Percentiles rank a stretch among this genome's conserved stretches.
Evolutionary conservation across 2,888 invertebrate species (phyloP).

Genomic region (Hydroisotoma schaefferi): DNA sequence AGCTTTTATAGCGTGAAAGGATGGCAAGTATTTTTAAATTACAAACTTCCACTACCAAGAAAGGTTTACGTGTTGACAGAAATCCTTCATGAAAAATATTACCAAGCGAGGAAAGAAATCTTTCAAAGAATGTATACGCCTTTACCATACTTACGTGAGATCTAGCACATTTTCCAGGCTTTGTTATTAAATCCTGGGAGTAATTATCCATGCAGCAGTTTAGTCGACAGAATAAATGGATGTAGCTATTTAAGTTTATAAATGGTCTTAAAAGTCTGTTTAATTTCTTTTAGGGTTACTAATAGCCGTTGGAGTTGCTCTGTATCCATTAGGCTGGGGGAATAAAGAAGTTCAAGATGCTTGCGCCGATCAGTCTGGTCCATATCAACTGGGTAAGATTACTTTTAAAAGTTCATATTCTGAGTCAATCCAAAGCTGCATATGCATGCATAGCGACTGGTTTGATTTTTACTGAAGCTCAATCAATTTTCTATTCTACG

Average conservation of each 20-base stretch:
- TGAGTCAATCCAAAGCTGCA: no score
- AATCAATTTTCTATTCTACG: no score
- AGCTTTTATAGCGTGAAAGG: no score
- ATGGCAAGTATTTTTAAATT: no score
- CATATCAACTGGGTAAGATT: constrained; percentile 61
- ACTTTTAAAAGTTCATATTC: not conserved
- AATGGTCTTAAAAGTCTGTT: constrained; percentile 4
- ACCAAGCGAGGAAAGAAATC: not conserved
- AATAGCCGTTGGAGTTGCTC: constrained; percentile 59
- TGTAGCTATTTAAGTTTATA: not conserved
- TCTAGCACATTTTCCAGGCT: no score
- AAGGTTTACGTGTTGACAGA: no score
- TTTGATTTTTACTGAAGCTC: no score
- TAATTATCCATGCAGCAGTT: no score
- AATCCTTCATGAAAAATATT: not conserved
- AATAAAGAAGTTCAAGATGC: constrained; percentile 63
- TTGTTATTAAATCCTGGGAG: no score
- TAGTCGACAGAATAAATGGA: no score
- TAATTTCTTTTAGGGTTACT: constrained; percentile 57
- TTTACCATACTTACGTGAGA: no score
- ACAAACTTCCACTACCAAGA: no score
- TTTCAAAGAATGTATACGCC: not conserved
- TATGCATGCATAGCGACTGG: not conserved
- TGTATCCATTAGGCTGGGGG: constrained; percentile 65
- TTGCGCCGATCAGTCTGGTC: constrained; percentile 59